A percentile compares a stretch with the other conserved stretches of the same genome.
Evolutionary conservation across 2,113 vertebrate genomes (phyloP).

Genomic region (Aldabrachelys gigantea): DNA sequence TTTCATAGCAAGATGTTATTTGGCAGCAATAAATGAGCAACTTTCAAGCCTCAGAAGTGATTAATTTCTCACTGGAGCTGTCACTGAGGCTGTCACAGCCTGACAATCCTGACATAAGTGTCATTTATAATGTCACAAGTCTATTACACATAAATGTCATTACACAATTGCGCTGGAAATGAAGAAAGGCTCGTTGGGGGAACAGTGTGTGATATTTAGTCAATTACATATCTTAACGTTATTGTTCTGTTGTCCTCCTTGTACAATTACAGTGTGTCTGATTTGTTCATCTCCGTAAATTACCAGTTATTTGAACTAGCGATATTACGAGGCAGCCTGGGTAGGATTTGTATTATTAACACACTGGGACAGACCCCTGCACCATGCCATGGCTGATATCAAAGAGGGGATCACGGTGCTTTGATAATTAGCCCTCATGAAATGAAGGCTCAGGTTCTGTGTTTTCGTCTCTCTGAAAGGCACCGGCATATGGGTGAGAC

Average conservation of each 20-base stretch:
- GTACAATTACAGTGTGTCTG: conserved; percentile 56
- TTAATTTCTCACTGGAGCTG: conserved; percentile 81
- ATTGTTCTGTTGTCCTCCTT: conserved; percentile 63
- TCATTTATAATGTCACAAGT: conserved; percentile 84
- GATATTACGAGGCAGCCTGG: conserved; percentile 39
- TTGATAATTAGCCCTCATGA: conserved; percentile 7
- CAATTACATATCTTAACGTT: conserved; percentile 67
- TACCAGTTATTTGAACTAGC: conserved; percentile 71
- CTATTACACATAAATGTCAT: conserved; percentile 81
- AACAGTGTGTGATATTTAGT: conserved; percentile 61
- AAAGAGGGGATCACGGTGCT: neutral
- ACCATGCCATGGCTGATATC: neutral
- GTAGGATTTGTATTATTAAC: conserved; percentile 33
- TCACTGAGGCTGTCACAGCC: conserved; percentile 77
- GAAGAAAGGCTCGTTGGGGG: conserved; percentile 44
- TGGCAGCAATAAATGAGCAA: conserved; percentile 80
- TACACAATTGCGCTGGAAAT: conserved; percentile 77
- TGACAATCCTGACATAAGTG: conserved; percentile 80
- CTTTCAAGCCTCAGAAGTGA: conserved; percentile 78
- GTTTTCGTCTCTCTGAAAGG: neutral
- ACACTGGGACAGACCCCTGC: neutral
- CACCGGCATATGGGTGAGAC: conserved; percentile 6
- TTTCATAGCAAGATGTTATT: conserved; percentile 69
- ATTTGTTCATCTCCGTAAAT: conserved; percentile 75
- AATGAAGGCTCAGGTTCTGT: neutral